Conservation (phyloP, 2,113 vertebrate species). For the Cnemophilus loriae region DNA sequence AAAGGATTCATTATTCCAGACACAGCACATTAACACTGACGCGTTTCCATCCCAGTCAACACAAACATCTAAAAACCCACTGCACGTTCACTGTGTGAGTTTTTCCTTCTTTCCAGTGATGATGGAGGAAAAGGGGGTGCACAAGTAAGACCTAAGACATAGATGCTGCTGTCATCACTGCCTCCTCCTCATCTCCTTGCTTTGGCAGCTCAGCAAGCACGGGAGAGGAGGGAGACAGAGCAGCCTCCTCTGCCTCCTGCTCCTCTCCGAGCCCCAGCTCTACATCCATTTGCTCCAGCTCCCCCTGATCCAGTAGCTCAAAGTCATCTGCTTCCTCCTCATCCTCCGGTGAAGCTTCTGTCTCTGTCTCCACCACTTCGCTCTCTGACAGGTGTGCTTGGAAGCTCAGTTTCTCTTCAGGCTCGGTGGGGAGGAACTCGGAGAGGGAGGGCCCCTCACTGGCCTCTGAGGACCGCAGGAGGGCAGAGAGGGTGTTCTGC, state of each 20-base stretch:
- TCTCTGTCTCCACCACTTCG: conserved; percentile 30
- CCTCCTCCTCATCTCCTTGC: conserved; percentile 37
- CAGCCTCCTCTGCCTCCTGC: conserved; percentile 33
- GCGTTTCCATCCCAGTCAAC: conserved; percentile 21
- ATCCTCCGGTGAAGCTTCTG: conserved; percentile 43
- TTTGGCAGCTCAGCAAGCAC: conserved; percentile 38
- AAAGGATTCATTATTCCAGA: conserved; percentile 40
- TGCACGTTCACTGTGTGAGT: background rate
- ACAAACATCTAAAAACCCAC: conserved; percentile 46
- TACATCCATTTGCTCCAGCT: conserved; percentile 89
- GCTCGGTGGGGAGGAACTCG: conserved; percentile 65
- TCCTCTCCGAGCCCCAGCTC: conserved; percentile 77
- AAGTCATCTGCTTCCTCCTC: conserved; percentile 90
- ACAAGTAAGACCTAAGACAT: conserved; percentile 48
- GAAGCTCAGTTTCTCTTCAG: conserved; percentile 71
- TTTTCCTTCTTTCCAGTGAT: conserved; percentile 51
- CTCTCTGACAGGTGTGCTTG: conserved; percentile 63
- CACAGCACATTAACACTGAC: conserved; percentile 60
- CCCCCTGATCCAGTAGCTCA: conserved; percentile 97
- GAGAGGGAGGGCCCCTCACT: conserved; percentile 67
- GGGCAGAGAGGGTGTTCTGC: conserved; percentile 85
- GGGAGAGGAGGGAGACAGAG: background rate
- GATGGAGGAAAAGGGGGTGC: background rate
- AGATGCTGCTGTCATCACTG: conserved; percentile 35
- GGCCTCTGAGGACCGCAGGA: conserved; percentile 78